Base-by-base conservation (phyloP, 2,888 invertebrate genomes). In the Apodemia duryi region DNA sequence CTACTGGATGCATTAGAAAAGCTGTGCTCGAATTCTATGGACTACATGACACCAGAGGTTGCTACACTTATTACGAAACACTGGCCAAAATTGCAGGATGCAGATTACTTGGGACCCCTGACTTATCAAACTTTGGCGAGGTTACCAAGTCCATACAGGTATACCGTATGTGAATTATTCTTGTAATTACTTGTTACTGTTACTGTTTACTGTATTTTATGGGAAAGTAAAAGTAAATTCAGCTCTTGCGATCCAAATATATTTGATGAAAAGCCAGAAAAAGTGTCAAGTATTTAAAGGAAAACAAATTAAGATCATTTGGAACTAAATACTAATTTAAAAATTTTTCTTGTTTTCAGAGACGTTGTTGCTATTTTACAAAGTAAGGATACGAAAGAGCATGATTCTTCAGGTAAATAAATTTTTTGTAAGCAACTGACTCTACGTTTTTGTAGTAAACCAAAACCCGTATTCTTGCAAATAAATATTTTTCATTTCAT, bases 111-210 rank as follows among this genome's bases (percentile, higher is more conserved):
- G 10, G 97, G 97, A 5, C 97, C 97, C 0, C 81, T 97, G 65
- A 97, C 97, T 35, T 97, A 97, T 79, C 96, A 97, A 81, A 96
- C 96, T 11, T 93, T 97, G 88, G 95, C 96, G 0, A 93, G 97
- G 67, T 82, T 97, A 65, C 97, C 97, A 9, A 96, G 96, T 76
- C 96, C 96, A 1, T 97, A 97, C 75, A 94, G 95, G 94, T 95
- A 35, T 63, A 7, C 29, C 6, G 10, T 38, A 38, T 38, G 7
- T 38, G 38, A 38, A 38, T 38, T 38, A 38, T 38, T 38, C 7
- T 38, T 38, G 6, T 38, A 38, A 38, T 38, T 7, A 6, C 3
- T 38, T 38, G 6, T 6, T 5, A 38, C 38, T 38, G 6, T 6
- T 5, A 38, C 38, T 38, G 38, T 21, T 21, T 6, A 38, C 6